A percentile compares a stretch with the other conserved stretches of the same genome.
Evolutionary conservation across 2,113 vertebrate genomes (phyloP).

Genomic region (Proterorhinus semilunaris): DNA sequence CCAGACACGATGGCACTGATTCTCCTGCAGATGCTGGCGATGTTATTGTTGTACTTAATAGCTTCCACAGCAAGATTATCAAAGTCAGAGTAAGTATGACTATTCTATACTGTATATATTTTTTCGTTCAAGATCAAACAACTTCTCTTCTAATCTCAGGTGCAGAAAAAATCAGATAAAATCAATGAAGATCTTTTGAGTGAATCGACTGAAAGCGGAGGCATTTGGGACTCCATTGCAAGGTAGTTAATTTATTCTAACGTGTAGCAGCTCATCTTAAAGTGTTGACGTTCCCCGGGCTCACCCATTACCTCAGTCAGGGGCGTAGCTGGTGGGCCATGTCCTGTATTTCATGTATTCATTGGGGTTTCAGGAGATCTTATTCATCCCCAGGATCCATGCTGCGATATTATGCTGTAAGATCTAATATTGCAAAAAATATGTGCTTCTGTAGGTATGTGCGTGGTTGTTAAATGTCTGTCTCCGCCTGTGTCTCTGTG

Average conservation of each 20-base stretch:
- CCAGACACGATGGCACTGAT: conserved; percentile 90
- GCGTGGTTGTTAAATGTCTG: conserved; percentile 28
- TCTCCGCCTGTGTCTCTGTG: conserved; percentile 45
- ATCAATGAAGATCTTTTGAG: conserved; percentile 79
- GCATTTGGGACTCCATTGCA: conserved; percentile 79
- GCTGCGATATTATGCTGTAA: conserved; percentile 75
- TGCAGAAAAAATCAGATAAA: conserved; percentile 79
- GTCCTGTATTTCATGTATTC: conserved; percentile 46
- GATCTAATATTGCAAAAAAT: conserved; percentile 76
- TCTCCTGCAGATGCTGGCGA: conserved; percentile 78
- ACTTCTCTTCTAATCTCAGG: conserved; percentile 52
- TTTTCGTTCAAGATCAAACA: neutral
- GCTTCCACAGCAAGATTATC: conserved; percentile 94
- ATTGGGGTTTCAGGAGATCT: conserved; percentile 64
- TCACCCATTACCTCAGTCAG: conserved; percentile 33
- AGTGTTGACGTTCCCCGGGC: neutral
- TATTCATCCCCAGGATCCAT: conserved; percentile 61
- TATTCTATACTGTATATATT: neutral
- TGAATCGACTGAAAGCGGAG: conserved; percentile 72
- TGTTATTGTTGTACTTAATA: conserved; percentile 85
- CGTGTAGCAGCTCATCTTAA: neutral
- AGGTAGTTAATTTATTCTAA: conserved; percentile 63
- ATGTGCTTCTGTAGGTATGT: conserved; percentile 79
- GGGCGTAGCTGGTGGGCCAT: conserved; percentile 19
- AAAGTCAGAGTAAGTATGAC: conserved; percentile 85